Conservation (phyloP, 2,888 invertebrate genomes). For the Chrysolina haemoptera region DNA sequence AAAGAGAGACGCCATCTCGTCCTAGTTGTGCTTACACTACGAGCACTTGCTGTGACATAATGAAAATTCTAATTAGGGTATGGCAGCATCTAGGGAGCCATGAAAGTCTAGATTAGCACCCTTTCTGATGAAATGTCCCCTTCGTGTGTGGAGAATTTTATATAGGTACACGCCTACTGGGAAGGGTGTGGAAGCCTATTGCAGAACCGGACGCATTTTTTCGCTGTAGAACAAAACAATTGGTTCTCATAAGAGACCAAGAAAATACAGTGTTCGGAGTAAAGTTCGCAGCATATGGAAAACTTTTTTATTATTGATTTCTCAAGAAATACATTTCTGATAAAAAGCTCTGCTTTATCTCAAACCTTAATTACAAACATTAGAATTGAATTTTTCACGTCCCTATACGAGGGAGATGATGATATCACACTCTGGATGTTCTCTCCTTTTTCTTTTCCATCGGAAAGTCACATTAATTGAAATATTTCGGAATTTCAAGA, state of each 20-base stretch:
- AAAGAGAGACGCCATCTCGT: constrained; percentile 24
- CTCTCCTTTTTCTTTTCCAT: no score
- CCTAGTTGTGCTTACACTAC: constrained; percentile 10
- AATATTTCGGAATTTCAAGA: no score
- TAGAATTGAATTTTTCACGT: no score
- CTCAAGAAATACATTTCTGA: no score
- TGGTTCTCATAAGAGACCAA: background rate
- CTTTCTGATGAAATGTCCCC: constrained; percentile 45
- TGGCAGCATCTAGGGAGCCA: constrained; percentile 36
- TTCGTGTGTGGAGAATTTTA: constrained; percentile 26
- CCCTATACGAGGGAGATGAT: no score
- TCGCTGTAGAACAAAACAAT: background rate
- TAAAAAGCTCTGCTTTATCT: no score
- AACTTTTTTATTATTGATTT: no score
- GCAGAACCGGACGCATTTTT: background rate
- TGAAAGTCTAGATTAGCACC: constrained; percentile 43
- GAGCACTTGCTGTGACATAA: constrained; percentile 45
- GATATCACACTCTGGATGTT: no score
- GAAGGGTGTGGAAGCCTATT: constrained; percentile 14
- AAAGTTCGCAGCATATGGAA: no score
- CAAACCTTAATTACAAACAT: no score
- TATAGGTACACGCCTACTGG: constrained; percentile 35
- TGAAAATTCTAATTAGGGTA: constrained; percentile 56
- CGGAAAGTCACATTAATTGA: no score
- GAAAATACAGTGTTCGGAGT: no score